Evolutionary conservation across 2,113 vertebrate species (phyloP).

Genomic region (Eleginops maclovinus): DNA sequence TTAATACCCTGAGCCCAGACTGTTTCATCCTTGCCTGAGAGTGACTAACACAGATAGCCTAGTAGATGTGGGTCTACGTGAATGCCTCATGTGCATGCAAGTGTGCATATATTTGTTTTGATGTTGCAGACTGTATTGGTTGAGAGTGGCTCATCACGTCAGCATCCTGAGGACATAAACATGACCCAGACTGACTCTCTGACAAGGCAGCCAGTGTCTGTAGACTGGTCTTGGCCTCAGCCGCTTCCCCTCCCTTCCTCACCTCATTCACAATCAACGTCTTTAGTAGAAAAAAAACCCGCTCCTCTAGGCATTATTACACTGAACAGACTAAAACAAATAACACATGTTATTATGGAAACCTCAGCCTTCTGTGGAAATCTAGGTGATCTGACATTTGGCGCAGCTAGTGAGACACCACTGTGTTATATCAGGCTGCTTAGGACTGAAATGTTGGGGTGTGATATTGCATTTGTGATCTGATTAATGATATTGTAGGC

Average conservation of each 20-base stretch:
- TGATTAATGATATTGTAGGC: too few relatives aligned
- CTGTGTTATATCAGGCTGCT: conserved; percentile 15
- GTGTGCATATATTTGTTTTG: conserved; percentile 47
- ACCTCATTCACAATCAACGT: conserved; percentile 3
- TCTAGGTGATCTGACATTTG: conserved; percentile 22
- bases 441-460: conserved; percentile 15
- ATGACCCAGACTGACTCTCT: conserved; percentile 48
- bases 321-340: not conserved
- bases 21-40: conserved; percentile 62
- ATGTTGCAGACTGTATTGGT: conserved; percentile 36
- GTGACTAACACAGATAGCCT: conserved; percentile 40
- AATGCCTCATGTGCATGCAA: conserved; percentile 17
- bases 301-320: not conserved
- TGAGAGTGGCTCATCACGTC: conserved; percentile 47
- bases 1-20: conserved; percentile 64
- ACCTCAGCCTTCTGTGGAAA: conserved; percentile 1
- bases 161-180: conserved; percentile 38
- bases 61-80: conserved; percentile 25
- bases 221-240: not conserved
- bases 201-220: conserved; percentile 24
- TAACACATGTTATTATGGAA: not conserved
- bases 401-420: not conserved
- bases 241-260: conserved; percentile 1
- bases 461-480: not conserved
- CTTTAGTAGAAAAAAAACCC: not conserved